phyloP scores from a whole-genome alignment of 2,888 invertebrate species.

The Perithous albicinctus region DNA sequence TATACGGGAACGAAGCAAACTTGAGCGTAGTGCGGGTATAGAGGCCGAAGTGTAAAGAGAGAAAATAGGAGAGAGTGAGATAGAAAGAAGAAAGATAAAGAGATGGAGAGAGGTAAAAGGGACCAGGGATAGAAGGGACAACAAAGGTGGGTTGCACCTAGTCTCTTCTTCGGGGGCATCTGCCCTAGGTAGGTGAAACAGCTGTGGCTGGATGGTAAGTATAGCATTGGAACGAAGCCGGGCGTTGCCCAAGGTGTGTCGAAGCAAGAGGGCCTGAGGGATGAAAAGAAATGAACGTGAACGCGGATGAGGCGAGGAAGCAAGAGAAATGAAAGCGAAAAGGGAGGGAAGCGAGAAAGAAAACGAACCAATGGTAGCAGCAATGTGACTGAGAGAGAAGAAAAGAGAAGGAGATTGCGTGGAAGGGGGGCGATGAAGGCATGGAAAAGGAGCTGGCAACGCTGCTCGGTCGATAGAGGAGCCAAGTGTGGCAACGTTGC shows the following conservation, averaged over 20 bases:
- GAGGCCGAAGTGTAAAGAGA: conserved; percentile 38
- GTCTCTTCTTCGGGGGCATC: conserved; percentile 74
- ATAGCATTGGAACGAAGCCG: conserved; percentile 55
- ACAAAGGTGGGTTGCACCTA: conserved; percentile 78
- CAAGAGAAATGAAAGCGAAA: conserved; percentile 58
- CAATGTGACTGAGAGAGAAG: conserved; percentile 51
- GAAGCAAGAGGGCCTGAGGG: conserved; percentile 61
- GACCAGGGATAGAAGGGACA: conserved; percentile 65
- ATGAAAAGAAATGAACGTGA: conserved; percentile 56
- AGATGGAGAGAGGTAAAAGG: not conserved
- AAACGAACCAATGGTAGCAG: conserved; percentile 55
- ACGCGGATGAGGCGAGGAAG: conserved; percentile 59
- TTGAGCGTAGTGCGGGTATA: conserved; percentile 49
- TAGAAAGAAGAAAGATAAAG: conserved; percentile 9
- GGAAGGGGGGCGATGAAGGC: conserved; percentile 83
- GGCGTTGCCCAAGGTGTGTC: conserved; percentile 62
- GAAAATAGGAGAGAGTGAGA: conserved; percentile 37
- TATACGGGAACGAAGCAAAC: conserved; percentile 37
- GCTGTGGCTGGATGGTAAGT: conserved; percentile 73
- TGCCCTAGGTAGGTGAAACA: conserved; percentile 78
- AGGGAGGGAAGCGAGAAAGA: conserved; percentile 62
- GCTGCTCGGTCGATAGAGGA: conserved; percentile 83
- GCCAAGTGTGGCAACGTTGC: conserved; percentile 81
- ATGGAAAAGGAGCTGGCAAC: conserved; percentile 82
- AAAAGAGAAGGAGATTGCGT: conserved; percentile 66